Evolutionary conservation across 2,888 invertebrate genomes (phyloP), one percentile per base, ranked within the genome.

Genomic region (Drosophila anomelani): DNA sequence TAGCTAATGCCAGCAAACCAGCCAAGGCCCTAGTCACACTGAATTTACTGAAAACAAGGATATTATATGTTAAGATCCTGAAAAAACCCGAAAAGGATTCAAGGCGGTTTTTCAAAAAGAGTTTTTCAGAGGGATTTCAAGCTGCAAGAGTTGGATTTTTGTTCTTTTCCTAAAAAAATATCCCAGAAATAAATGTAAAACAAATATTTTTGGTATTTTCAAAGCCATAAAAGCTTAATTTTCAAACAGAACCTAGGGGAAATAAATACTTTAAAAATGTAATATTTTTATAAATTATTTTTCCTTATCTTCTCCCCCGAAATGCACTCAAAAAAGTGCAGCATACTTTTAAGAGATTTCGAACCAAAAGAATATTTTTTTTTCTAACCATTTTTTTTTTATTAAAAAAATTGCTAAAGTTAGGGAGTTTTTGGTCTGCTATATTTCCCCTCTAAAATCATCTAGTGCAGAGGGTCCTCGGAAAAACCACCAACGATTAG

Each of bases 1-100:
- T 79, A 76, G 76, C 78, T 77, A 76, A 80, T 57, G 69, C 77
- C 60, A 53, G 56, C 43, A 9, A 23, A 34, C 12, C 23, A 38
- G 36, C 23, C 41, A 34, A n/a, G 46, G 71, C 51, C 56, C n/a
- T 15, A 23, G 38, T 10, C 55, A 29, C 60, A 68, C 68, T 23
- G 59, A 38, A 23, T 23, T 4, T 17, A 47, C 1, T 10, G n/a
- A n/a, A 10, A 29, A n/a, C n/a, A 26, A 4, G 26, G 29, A 29
- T 29, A 8, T 29, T 29, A 29, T 29, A 29, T 8, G 29, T 29
- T 29, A 29, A 8, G 29, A 29, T 29, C 29, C 29, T 1, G 1
- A 29, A 29, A 8, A 29, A 29, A 29, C 1, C 29, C 29, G 8
- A 8, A 29, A 29, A 29, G 29, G 29, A 29, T 29, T 29, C 2